Evolutionary conservation across 2,797 vertebrate species (phyloP), one percentile per base, ranked within the genome.

Genomic region (Paedocypris micromegethes): DNA sequence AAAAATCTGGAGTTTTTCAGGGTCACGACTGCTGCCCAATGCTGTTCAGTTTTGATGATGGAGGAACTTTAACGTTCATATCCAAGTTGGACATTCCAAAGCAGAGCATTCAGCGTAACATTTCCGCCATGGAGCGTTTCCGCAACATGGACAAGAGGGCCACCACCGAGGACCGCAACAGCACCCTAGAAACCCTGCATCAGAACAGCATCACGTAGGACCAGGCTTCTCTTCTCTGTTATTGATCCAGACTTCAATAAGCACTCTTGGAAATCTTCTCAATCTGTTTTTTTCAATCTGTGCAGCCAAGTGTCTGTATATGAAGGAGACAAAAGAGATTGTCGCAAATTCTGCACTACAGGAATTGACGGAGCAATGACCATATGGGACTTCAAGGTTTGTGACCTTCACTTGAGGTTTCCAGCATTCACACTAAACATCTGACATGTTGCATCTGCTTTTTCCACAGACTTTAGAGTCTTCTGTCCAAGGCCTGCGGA

Each of bases 301-400:
- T 78, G 53, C 78, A 99, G 97, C 89, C 96, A 98, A 92, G 94
- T 99, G 90, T 98, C 96, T 88, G 93, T 99, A 89, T 98, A 94
- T 81, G 97, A 98, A 79, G 94, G 96, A 83, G 97, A 98, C 91
- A 98, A 98, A 88, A 91, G 91, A 87, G 96, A 98, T 71, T 99
- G 97, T 88, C 94, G 92, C 78, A 99, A 97, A 87, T 98, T 99
- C 90, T 99, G 97, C 90, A 99, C 95, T 87, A 99, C 97, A 5
- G 97, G 97, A 83, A 98, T 98, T 2, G 97, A 99, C 70, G 96
- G 97, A 84, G 96, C 95, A 42, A 97, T 99, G 97, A 96, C 95
- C 80, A 96, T 98, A 88, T 99, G 97, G 97, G 97, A 99, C 84
- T 95, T 97, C 76, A 98, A 98, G 94, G 96, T 97, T 81, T 53